phyloP scores from a whole-genome alignment of 2,797 vertebrate species.

The Scleropages formosus region DNA sequence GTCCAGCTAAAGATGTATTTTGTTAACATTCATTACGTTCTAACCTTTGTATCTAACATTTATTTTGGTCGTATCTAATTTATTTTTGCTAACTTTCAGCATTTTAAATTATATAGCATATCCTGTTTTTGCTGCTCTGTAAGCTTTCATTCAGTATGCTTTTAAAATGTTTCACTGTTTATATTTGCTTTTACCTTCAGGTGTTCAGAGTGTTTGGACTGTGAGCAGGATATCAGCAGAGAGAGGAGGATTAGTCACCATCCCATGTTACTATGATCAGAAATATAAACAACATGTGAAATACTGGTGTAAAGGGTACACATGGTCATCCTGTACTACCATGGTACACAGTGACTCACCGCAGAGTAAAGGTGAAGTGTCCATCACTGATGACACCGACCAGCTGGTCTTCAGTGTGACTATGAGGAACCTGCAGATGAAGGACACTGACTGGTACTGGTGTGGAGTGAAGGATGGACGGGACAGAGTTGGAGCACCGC shows the following conservation, averaged over 20 bases:
- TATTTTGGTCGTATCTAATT: no score
- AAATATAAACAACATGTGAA: conserved; percentile 13
- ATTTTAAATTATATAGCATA: no score
- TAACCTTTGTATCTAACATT: no score
- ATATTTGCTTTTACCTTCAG: conserved; percentile 28
- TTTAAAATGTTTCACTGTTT: no score
- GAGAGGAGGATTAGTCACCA: conserved; percentile 36
- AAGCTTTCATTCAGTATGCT: no score
- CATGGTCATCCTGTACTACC: background rate
- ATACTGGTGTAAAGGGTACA: conserved; percentile 23
- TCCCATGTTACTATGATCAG: conserved; percentile 40
- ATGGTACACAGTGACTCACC: conserved; percentile 4
- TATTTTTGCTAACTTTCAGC: no score
- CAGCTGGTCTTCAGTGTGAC: conserved; percentile 33
- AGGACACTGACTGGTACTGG: conserved; percentile 20
- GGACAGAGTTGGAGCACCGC: no score
- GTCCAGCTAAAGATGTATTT: no score
- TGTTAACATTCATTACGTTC: no score
- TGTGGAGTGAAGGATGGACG: conserved; percentile 28
- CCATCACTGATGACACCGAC: conserved; percentile 32
- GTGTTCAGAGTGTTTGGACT: conserved; percentile 15
- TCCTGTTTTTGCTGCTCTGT: no score
- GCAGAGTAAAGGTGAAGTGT: background rate
- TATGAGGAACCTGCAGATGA: conserved; percentile 30
- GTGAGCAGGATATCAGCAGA: conserved; percentile 30